Conservation (phyloP, 2,797 vertebrate species). For the Cephalopachus bancanus region DNA sequence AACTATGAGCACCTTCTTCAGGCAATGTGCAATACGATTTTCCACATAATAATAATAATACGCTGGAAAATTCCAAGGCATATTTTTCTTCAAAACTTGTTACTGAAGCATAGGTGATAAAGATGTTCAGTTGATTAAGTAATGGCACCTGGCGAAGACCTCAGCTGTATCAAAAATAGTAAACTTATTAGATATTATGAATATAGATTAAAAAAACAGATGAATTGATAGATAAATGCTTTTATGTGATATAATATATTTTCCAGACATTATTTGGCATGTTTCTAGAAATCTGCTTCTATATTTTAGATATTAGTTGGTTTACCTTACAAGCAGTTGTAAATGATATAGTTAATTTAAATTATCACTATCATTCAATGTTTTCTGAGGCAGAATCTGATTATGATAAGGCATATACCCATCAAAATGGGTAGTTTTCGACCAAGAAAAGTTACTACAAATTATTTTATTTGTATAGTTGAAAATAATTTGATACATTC, state of each 20-base stretch:
- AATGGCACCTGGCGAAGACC: background rate
- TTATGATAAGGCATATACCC: background rate
- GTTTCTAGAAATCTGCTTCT: background rate
- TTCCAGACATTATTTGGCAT: slow-evolving; percentile 33
- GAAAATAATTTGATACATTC: background rate
- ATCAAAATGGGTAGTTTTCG: slow-evolving; percentile 37
- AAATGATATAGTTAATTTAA: slow-evolving; percentile 54
- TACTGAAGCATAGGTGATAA: background rate
- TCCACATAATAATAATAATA: background rate
- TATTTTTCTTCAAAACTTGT: slow-evolving; percentile 49
- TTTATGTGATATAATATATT: background rate
- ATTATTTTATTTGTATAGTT: background rate
- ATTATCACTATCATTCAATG: background rate
- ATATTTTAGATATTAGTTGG: slow-evolving; percentile 23
- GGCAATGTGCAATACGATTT: slow-evolving; percentile 48
- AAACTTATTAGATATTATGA: background rate
- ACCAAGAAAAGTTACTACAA: background rate
- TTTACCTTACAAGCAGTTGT: background rate
- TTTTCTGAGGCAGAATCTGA: slow-evolving; percentile 37
- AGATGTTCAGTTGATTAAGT: background rate
- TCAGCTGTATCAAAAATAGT: slow-evolving; percentile 28
- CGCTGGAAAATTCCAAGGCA: background rate
- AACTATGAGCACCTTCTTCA: slow-evolving; percentile 75
- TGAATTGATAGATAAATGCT: background rate
- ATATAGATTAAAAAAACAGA: background rate